Evolutionary conservation across 2,113 vertebrate species (phyloP).

Genomic region (Leptobrachium ailaonicum): DNA sequence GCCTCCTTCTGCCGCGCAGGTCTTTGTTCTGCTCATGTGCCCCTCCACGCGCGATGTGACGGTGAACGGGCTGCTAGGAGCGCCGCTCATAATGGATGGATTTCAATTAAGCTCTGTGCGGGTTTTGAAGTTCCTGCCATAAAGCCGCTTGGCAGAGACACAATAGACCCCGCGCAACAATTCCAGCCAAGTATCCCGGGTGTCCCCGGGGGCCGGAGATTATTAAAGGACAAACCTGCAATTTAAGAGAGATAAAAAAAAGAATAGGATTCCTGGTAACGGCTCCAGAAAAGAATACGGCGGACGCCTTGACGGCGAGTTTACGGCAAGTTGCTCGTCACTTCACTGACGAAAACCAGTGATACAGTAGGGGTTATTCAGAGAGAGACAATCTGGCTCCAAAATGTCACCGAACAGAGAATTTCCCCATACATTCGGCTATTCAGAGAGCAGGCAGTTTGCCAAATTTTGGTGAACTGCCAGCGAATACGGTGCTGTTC

Average conservation of each 20-base stretch:
- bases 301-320: too few relatives aligned
- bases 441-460: too few relatives aligned
- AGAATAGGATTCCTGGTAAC: background rate
- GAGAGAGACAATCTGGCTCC: too few relatives aligned
- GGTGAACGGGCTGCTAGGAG: background rate
- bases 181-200: constrained; percentile 46
- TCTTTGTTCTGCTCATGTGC: background rate
- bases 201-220: background rate
- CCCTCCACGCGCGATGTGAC: background rate
- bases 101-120: background rate
- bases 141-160: constrained; percentile 52
- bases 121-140: constrained; percentile 25
- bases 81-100: background rate
- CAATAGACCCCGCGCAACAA: constrained; percentile 52
- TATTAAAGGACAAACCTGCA: constrained; percentile 42
- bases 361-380: too few relatives aligned
- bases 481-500: too few relatives aligned
- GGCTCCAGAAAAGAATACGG: background rate
- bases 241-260: constrained; percentile 11
- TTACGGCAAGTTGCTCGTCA: too few relatives aligned
- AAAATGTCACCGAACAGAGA: too few relatives aligned
- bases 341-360: too few relatives aligned
- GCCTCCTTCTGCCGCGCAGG: background rate
- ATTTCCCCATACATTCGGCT: too few relatives aligned
- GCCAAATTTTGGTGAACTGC: too few relatives aligned